Conservation (phyloP, 1,140 invertebrate species). For the Gryllus bimaculatus region DNA sequence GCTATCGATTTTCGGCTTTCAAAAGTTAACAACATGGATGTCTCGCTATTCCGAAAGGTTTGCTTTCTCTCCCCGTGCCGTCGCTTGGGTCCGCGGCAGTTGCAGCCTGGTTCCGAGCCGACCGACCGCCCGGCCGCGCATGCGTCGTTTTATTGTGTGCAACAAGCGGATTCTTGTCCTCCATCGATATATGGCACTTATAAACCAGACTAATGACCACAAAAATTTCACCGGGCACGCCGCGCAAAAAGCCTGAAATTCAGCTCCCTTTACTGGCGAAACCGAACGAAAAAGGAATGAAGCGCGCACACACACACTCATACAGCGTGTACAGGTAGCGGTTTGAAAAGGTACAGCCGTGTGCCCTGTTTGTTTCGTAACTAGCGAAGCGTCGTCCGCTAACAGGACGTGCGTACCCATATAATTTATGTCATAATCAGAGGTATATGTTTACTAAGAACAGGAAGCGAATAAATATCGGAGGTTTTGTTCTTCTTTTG, state of each 20-base stretch:
- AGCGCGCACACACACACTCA: not conserved
- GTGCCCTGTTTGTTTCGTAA: not conserved
- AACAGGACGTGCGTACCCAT: not conserved
- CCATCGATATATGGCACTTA: slow-evolving; percentile 4
- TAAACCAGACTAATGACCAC: slow-evolving; percentile 1
- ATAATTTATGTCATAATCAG: slow-evolving; percentile 3
- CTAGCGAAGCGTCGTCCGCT: not conserved
- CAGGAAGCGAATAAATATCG: not conserved
- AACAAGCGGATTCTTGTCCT: not conserved
- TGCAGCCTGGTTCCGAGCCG: too few species aligned
- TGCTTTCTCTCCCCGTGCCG: too few species aligned
- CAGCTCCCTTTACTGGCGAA: not conserved
- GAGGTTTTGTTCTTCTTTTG: too few species aligned
- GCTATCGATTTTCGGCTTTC: too few species aligned
- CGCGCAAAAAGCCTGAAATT: not conserved
- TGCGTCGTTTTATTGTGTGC: not conserved
- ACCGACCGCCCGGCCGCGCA: too few species aligned
- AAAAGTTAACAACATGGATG: too few species aligned
- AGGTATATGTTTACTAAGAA: slow-evolving; percentile 1
- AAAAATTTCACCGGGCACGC: not conserved
- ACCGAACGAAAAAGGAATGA: not conserved
- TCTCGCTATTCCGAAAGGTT: too few species aligned
- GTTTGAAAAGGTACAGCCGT: not conserved
- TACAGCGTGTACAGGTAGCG: not conserved
- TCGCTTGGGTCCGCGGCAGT: too few species aligned